Evolutionary conservation across 2,113 vertebrate species (phyloP).

Genomic region (Xiphorhynchus elegans): DNA sequence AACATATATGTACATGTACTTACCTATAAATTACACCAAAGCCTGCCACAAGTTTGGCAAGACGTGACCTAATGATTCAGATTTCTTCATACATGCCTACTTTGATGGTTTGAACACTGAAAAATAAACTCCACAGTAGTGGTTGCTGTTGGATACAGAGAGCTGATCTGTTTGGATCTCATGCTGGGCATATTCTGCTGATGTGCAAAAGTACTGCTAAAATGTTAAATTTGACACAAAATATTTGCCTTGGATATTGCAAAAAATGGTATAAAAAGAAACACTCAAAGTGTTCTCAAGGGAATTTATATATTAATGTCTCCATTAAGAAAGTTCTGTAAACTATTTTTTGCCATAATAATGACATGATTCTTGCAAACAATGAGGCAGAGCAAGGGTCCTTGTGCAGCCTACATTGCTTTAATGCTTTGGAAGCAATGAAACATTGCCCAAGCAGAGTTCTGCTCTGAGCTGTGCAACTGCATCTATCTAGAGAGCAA

Average conservation of each 20-base stretch:
- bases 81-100: neutral
- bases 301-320: neutral
- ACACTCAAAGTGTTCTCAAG: neutral
- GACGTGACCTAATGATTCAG: neutral
- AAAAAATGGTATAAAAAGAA: neutral
- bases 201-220: neutral
- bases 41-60: neutral
- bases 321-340: neutral
- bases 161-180: neutral
- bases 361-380: neutral
- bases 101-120: neutral
- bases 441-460: neutral
- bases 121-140: neutral
- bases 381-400: neutral
- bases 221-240: neutral
- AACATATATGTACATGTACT: neutral
- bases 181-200: neutral
- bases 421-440: neutral
- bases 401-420: neutral
- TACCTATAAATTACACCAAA: neutral
- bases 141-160: neutral
- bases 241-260: neutral
- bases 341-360: neutral
- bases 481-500: neutral
- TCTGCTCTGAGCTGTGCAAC: neutral